Evolutionary conservation across 1,140 invertebrate species (phyloP), one percentile per base, ranked within the genome.

Genomic region (Meloidogyne floridensis): DNA sequence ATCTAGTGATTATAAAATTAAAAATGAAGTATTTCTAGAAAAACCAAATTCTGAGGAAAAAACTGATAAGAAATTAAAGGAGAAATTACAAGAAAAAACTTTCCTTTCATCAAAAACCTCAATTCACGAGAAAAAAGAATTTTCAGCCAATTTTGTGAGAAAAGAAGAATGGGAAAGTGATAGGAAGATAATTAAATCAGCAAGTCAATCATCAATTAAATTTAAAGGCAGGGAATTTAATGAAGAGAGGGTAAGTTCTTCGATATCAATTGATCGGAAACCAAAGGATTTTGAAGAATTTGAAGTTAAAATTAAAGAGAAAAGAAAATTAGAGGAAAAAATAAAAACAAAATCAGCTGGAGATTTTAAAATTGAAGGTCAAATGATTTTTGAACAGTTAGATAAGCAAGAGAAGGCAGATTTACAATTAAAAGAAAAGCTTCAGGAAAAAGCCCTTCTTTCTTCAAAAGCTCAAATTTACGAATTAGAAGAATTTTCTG

Each of bases 111-210:
- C 72, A 13, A 54, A 69, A 82, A 77, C 80, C n/a, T 56, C 75
- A 32, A 81, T 42, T 10, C 32, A 81, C 5, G 80, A 81, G 54
- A 6, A 18, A 76, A 65, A 72, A 53, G 8, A 56, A 65, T 80
- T 81, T 54, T 18, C 56, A 6, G 54, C 80, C 1, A 42, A 32
- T 56, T 20, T 81, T 47, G 20, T 53, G 2, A 2, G 47, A 47
- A 47, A 47, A 47, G 47, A 47, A 47, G 47, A 47, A 47, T 47
- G 47, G 2, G 47, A 47, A 47, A 47, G 47, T 47, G 4, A 4
- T 4, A 47, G 7, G 0, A 47, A 47, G 5, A 47, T 47, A 47
- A 47, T 47, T 47, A 47, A 47, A 15, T 74, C 18, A 32, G 2
- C 3, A 7, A 54, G 18, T 51, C 5, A 20, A 54, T 15, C 11